Evolutionary conservation across 1,140 invertebrate genomes (phyloP), one percentile per base, ranked within the genome.

Genomic region (Panulirus ornatus): DNA sequence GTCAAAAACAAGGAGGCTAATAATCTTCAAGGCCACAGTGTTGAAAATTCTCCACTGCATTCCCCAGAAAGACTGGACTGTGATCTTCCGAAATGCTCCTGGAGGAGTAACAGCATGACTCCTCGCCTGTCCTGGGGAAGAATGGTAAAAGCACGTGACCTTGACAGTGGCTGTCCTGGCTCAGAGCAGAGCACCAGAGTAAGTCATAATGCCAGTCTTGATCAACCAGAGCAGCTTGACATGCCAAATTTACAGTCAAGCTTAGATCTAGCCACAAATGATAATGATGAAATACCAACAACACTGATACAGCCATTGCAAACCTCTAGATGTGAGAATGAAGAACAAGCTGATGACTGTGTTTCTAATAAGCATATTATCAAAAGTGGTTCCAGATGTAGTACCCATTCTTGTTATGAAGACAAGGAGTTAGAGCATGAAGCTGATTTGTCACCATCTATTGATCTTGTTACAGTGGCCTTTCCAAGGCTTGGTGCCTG

Each of bases 91-190:
- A 82, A 78, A 47, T 58, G 44, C 54, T 78, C 84, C 0, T 87
- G 70, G 70, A 44, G 84, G 19, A 79, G 51, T 27, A 81, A 36
- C 75, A 79, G 38, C 70, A 40, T 34, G 1, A 88, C 85, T 0
- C 85, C 84, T 19, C 44, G 84, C 27, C 27, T 76, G 30, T 42
- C 47, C 5, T 71, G 79, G 58, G 54, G 47, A 19, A 47, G 47
- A 34, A 16, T 22, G n/a, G 36, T 44, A 8, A 66, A 82, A 47
- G 79, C 51, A 0, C 63, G 87, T 11, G 87, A 89, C 36, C n/a
- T 83, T 34, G 87, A 89, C 27, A 89, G 87, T 76, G 87, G 87
- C 6, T 89, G 87, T n/a, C 87, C 87, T 8, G 87, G 87, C 1
- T 89, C 87, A 16, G 87, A 89, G 30, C 78, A 66, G 11, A 89